A percentile compares a stretch with the other conserved stretches of the same genome.
Evolutionary conservation across 2,797 vertebrate species (phyloP).

Genomic region (Sebastes flavidus): DNA sequence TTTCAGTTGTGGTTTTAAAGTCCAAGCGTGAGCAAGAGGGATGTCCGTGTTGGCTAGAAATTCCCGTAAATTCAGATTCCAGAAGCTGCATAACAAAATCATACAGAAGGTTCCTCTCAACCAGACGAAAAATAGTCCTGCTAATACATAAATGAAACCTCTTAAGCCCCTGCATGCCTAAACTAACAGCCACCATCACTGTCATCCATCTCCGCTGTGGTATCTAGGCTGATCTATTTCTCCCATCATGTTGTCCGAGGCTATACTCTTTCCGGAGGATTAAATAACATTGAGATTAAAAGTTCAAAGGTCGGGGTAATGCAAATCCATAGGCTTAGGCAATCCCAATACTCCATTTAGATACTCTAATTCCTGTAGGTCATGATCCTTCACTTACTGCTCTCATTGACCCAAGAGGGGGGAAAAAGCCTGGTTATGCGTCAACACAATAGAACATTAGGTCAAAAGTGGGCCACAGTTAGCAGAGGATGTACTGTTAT

Average conservation of each 20-base stretch:
- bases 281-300: conserved; percentile 71
- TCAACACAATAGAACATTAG: conserved; percentile 24
- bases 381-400: conserved; percentile 25
- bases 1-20: conserved; percentile 12
- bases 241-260: conserved; percentile 40
- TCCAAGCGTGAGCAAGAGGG: neutral
- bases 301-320: conserved; percentile 66
- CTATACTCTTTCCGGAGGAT: conserved; percentile 59
- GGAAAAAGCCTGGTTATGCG: neutral
- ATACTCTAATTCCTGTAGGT: conserved; percentile 54
- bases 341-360: conserved; percentile 46
- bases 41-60: neutral
- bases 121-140: neutral
- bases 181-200: neutral
- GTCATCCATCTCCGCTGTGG: conserved; percentile 2
- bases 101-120: neutral
- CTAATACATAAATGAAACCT: conserved; percentile 12
- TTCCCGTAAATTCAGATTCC: neutral
- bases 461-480: conserved; percentile 36
- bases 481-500: conserved; percentile 13
- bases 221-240: conserved; percentile 38
- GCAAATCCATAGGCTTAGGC: conserved; percentile 67
- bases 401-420: conserved; percentile 21
- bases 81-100: neutral
- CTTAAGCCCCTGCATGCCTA: conserved; percentile 7